These are phyloP conservation scores for Pomacea canaliculata DNA, from an alignment of 2,888 invertebrate genomes.

Conservation along the genomic window DNA sequence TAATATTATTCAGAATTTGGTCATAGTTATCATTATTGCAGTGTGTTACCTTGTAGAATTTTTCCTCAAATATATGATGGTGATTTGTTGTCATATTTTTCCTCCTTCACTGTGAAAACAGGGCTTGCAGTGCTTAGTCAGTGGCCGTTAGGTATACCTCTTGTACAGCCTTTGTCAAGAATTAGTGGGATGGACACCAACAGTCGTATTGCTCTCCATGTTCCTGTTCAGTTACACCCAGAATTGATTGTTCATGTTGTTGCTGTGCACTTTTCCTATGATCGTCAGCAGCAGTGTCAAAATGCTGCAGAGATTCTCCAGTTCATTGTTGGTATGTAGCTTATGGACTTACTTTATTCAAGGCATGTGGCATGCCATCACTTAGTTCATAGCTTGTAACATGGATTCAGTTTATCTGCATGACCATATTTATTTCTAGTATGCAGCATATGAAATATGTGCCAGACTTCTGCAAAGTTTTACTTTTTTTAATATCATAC, in stretches of 20 bases:
- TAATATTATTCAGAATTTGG: background rate
- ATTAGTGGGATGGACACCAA: constrained; percentile 46
- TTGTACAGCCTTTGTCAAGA: constrained; percentile 3
- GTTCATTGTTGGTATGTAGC: constrained; percentile 42
- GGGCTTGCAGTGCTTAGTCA: constrained; percentile 21
- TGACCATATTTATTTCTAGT: too few species aligned
- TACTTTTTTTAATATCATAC: too few species aligned
- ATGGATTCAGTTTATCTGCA: too few species aligned
- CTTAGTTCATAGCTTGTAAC: too few species aligned
- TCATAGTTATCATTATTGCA: background rate
- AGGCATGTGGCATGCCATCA: background rate
- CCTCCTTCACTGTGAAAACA: background rate
- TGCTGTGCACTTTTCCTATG: constrained; percentile 60
- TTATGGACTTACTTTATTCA: background rate
- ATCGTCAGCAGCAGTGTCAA: constrained; percentile 59
- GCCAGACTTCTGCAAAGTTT: too few species aligned
- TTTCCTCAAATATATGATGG: too few species aligned
- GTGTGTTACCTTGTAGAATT: background rate
- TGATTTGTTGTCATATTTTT: too few species aligned
- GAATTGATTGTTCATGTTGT: constrained; percentile 37
- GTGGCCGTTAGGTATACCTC: background rate
- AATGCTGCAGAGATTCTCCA: constrained; percentile 52
- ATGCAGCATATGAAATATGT: too few species aligned
- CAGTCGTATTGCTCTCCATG: constrained; percentile 50
- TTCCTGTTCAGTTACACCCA: constrained; percentile 34